Conservation (phyloP, 2,888 invertebrate species). For the Amblyjoppa proteus region DNA sequence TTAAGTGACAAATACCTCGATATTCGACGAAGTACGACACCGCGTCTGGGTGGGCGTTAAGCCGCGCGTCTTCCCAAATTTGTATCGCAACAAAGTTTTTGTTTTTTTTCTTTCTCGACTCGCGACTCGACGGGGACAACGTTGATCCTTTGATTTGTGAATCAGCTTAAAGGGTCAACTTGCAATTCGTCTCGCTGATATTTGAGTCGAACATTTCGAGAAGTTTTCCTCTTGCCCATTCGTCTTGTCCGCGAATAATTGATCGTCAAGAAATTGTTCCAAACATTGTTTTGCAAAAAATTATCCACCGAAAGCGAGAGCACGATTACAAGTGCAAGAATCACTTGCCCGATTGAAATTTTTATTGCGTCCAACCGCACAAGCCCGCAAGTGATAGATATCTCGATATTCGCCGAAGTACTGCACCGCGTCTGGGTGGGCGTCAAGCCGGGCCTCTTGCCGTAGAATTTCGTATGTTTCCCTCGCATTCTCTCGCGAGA, state of each 20-base stretch:
- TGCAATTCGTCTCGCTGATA: too few relatives aligned
- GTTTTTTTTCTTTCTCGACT: too few relatives aligned
- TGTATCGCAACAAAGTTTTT: not conserved
- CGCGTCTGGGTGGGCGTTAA: not conserved
- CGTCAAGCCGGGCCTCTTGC: not conserved
- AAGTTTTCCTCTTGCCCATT: not conserved
- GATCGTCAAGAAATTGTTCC: not conserved
- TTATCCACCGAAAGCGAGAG: not conserved
- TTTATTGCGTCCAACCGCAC: slow-evolving; percentile 19
- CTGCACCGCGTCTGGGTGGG: not conserved
- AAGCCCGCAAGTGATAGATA: slow-evolving; percentile 1
- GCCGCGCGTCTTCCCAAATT: not conserved
- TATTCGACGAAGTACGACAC: not conserved
- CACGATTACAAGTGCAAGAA: not conserved
- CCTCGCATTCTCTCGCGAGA: not conserved
- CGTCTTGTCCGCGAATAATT: not conserved
- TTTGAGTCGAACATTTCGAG: not conserved
- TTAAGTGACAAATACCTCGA: slow-evolving; percentile 15
- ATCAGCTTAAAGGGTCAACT: too few relatives aligned
- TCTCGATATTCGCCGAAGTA: slow-evolving; percentile 10
- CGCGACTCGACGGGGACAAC: too few relatives aligned
- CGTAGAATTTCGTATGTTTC: not conserved
- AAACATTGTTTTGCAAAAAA: not conserved
- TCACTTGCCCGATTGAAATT: not conserved
- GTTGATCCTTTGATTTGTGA: too few relatives aligned